phyloP scores from a whole-genome alignment of 2,888 invertebrate species.

The Cepaea hortensis region DNA sequence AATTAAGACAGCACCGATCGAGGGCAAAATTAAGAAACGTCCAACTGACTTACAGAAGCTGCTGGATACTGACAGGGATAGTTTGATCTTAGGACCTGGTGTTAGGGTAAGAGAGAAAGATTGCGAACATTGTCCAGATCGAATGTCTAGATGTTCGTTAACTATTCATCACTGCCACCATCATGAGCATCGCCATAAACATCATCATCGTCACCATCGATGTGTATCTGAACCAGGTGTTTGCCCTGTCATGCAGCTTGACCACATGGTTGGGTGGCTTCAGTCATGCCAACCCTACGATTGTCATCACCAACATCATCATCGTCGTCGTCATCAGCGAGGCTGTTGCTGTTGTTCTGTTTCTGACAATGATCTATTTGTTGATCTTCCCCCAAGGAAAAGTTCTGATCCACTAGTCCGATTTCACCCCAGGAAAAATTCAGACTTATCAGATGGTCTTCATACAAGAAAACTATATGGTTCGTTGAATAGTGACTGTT shows the following conservation, averaged over 20 bases:
- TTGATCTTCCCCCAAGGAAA: no score
- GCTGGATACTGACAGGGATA: not conserved
- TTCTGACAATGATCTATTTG: no score
- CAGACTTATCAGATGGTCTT: not conserved
- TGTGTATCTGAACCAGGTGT: not conserved
- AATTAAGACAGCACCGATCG: not conserved
- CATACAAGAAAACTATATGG: not conserved
- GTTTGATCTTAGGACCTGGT: not conserved
- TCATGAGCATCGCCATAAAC: constrained; percentile 6
- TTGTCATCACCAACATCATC: not conserved
- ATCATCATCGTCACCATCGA: constrained; percentile 20
- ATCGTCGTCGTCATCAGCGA: not conserved
- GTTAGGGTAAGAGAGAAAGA: not conserved
- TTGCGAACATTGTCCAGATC: not conserved
- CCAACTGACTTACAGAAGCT: constrained; percentile 9
- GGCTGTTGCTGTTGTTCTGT: not conserved
- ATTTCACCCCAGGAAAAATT: no score
- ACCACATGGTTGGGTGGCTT: not conserved
- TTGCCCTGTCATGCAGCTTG: no score
- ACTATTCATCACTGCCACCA: not conserved
- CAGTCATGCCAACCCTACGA: not conserved
- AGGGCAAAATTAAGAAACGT: not conserved
- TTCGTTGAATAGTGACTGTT: not conserved
- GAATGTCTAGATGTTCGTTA: not conserved
- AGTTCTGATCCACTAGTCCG: not conserved